Conservation (phyloP, 2,888 invertebrate species). For the Lasioglossum lativentre region DNA sequence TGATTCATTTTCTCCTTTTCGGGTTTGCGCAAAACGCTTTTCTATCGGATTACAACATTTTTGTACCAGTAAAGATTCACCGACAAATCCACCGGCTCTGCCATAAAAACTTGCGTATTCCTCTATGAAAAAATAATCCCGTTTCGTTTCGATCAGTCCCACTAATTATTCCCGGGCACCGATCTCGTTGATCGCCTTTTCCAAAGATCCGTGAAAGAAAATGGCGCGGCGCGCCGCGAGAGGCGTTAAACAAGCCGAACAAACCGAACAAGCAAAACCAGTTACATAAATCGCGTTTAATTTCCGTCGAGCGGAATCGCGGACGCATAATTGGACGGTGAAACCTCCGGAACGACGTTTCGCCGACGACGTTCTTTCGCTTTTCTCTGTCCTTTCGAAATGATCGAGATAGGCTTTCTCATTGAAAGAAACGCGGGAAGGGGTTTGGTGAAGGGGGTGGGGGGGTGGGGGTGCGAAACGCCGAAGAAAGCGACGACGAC, state of each 20-base stretch:
- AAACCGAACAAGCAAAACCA: not conserved
- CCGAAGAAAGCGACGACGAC: conserved; percentile 30
- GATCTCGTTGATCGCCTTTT: not conserved
- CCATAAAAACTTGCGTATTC: not conserved
- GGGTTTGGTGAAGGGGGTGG: not conserved
- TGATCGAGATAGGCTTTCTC: conserved; percentile 31
- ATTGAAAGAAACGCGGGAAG: not conserved
- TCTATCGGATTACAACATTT: not conserved
- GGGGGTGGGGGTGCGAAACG: conserved; percentile 22
- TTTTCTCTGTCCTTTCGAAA: not conserved
- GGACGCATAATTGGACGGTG: not conserved
- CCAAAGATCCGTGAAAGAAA: not conserved
- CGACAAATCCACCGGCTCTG: not conserved
- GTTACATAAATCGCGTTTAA: conserved; percentile 1
- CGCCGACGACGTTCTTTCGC: not conserved
- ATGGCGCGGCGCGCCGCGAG: not conserved
- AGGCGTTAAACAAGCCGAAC: not conserved
- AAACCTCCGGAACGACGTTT: not conserved
- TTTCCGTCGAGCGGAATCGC: not conserved
- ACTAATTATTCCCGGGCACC: not conserved
- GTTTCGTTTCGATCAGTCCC: not conserved
- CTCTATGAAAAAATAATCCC: not conserved
- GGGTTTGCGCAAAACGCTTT: not conserved
- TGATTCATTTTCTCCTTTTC: not conserved
- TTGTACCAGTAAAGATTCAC: not conserved